A percentile compares a stretch with the other conserved stretches of the same genome.
Conservation (phyloP, 2,888 invertebrate genomes). For the Muschampia plurimacula region DNA sequence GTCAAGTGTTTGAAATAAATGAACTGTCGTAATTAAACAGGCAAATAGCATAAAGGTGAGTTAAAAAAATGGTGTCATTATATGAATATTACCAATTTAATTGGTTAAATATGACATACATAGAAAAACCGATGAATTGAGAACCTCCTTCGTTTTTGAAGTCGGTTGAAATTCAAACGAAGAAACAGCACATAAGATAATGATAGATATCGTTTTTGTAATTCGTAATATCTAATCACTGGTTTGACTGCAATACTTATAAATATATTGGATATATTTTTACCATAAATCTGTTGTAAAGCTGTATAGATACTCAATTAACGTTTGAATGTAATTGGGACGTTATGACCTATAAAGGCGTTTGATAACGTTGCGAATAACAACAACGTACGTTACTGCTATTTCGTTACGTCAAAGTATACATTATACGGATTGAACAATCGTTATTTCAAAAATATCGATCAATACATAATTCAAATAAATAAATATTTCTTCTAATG, state of each 20-base stretch:
- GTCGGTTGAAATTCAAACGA: neutral
- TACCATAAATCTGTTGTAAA: constrained; percentile 28
- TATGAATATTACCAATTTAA: constrained; percentile 11
- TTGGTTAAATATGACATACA: neutral
- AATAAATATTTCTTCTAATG: constrained; percentile 27
- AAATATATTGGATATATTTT: constrained; percentile 20
- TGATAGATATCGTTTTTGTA: neutral
- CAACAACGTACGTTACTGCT: constrained; percentile 21
- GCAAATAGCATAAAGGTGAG: constrained; percentile 29
- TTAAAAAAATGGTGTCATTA: constrained; percentile 7
- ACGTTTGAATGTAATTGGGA: constrained; percentile 21
- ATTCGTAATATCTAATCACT: neutral
- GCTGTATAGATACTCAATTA: constrained; percentile 8
- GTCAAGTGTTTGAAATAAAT: neutral
- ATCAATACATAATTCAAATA: constrained; percentile 22
- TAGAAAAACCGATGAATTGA: no score
- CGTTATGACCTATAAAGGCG: constrained; percentile 14
- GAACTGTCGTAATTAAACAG: constrained; percentile 16
- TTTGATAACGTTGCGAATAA: constrained; percentile 27
- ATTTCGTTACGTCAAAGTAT: constrained; percentile 21
- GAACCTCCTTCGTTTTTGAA: no score
- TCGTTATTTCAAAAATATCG: constrained; percentile 32
- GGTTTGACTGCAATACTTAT: constrained; percentile 1
- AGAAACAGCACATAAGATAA: neutral
- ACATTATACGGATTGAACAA: constrained; percentile 21